Percentiles rank a stretch among this genome's conserved stretches.
phyloP scores from a whole-genome alignment of 1,140 invertebrate species.

The Teleopsis dalmanni region DNA sequence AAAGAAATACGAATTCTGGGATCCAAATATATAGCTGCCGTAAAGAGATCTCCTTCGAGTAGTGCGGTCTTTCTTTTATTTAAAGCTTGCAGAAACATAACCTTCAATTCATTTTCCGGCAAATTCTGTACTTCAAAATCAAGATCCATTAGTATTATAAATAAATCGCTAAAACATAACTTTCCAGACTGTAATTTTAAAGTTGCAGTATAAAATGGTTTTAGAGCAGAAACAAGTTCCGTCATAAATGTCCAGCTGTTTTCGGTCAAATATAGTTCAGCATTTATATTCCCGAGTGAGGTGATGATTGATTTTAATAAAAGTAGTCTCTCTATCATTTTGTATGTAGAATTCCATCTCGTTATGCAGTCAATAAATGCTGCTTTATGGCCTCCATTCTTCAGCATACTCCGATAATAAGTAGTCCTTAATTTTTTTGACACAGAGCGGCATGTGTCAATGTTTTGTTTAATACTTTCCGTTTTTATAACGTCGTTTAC shows the following conservation, averaged over 20 bases:
- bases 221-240: neutral
- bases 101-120: neutral
- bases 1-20: neutral
- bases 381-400: neutral
- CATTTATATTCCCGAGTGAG: neutral
- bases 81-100: neutral
- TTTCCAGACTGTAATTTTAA: neutral
- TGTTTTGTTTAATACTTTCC: neutral
- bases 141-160: neutral
- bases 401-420: neutral
- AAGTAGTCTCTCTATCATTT: neutral
- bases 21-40: slow-evolving; percentile 1
- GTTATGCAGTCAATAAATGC: neutral
- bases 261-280: neutral
- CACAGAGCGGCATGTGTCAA: neutral
- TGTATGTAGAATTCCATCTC: neutral
- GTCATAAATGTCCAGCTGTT: neutral
- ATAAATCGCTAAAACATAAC: slow-evolving; percentile 1
- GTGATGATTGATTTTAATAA: neutral
- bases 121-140: neutral
- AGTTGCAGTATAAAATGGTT: neutral
- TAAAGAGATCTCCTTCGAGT: neutral
- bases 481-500: neutral
- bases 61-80: neutral
- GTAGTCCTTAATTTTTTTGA: neutral